A percentile compares a stretch with the other conserved stretches of the same genome.
Conservation (phyloP, 2,888 invertebrate species). For the Ochlodes sylvanus region DNA sequence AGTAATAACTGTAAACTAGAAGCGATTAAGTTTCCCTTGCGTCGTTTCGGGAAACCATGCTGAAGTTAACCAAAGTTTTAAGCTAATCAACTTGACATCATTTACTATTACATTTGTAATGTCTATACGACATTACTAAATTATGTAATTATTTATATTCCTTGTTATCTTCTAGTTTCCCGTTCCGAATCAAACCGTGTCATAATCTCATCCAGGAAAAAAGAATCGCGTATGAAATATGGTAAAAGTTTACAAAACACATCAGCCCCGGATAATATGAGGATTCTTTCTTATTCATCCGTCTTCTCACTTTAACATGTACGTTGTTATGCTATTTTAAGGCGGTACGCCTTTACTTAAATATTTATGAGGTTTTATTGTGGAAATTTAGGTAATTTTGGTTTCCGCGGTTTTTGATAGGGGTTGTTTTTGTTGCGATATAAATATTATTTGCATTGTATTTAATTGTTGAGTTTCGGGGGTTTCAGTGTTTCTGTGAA, state of each 20-base stretch:
- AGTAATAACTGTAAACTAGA: not conserved
- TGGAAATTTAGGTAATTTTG: slow-evolving; percentile 44
- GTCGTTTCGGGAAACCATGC: too few relatives aligned
- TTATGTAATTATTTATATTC: too few relatives aligned
- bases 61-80: too few relatives aligned
- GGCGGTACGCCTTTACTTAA: slow-evolving; percentile 31
- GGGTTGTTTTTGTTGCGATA: slow-evolving; percentile 5
- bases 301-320: slow-evolving; percentile 28
- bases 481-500: not conserved
- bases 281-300: slow-evolving; percentile 38
- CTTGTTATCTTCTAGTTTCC: not conserved
- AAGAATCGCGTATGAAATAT: slow-evolving; percentile 38
- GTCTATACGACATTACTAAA: too few relatives aligned
- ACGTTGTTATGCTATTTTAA: slow-evolving; percentile 44
- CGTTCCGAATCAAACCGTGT: not conserved
- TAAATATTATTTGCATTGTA: not conserved
- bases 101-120: too few relatives aligned
- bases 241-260: slow-evolving; percentile 58
- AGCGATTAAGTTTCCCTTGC: not conserved
- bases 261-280: slow-evolving; percentile 53
- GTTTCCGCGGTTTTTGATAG: slow-evolving; percentile 20
- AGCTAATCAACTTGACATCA: too few relatives aligned
- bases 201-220: slow-evolving; percentile 4
- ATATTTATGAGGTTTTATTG: slow-evolving; percentile 56
- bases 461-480: not conserved